Evolutionary conservation across 2,797 vertebrate genomes (phyloP), one percentile per base, ranked within the genome.

Genomic region (Danio aesculapii): DNA sequence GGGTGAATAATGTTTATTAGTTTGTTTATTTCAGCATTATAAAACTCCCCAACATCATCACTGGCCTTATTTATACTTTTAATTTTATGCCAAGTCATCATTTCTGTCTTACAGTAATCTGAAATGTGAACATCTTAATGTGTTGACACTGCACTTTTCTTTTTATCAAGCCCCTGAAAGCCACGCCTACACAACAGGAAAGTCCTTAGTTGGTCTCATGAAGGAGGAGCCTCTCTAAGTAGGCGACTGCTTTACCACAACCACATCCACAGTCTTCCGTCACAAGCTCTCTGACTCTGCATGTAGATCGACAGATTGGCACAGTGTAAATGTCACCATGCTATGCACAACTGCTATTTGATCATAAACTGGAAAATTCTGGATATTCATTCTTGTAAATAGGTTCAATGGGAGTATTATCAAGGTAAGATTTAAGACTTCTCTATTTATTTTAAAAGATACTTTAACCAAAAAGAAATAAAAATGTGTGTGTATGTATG

Each of bases 211-310:
- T 79, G 17, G 49, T 7, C 6, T 9, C 0, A 8, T 4, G 11
- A 46, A 68, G 86, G 81, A 9, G 79, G 76, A 9, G 78, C 81
- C 44, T 81, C 62, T 61, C 6, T 50, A 75, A 72, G 73, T 52
- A 53, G 12, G 30, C 62, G 39, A 7, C 71, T 50, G 1, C 61
- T 52, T 64, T 80, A 64, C 81, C 77, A 79, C 53, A 79, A 79
- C 85, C 86, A 85, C 86, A 83, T 87, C 86, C 86, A 70, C 75
- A 68, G 64, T 52, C n/a, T 74, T 75, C 63, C 70, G 41, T 85
- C 81, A 82, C 67, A 73, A 72, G 76, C 41, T 12, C 19, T 72
- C 44, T 87, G 83, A 81, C 76, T 86, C 71, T 76, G 77, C 77
- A 62, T 64, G 55, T n/a, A 57, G 46, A 72, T 79, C 70, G 58